A percentile compares a stretch with the other conserved stretches of the same genome.
These are phyloP conservation scores for Exocentrus adspersus DNA, from an alignment of 2,888 invertebrate genomes.

Conservation along the genomic window DNA sequence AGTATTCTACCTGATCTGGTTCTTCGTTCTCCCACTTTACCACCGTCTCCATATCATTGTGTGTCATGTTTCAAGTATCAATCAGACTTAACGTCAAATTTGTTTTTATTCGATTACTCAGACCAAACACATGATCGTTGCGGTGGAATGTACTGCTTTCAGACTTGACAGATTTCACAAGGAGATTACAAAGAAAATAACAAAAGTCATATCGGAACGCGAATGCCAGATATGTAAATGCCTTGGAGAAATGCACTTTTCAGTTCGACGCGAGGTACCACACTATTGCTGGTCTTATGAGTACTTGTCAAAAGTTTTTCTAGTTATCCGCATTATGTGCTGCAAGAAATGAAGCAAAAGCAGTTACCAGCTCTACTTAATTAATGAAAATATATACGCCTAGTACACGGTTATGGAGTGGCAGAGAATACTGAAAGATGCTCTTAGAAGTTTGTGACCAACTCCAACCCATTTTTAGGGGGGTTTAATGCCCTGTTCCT, in stretches of 20 bases:
- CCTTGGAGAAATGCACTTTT: slow-evolving; percentile 11
- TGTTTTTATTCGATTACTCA: slow-evolving; percentile 56
- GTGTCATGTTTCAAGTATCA: slow-evolving; percentile 57
- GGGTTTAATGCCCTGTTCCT: too few relatives aligned
- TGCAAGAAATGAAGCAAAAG: slow-evolving; percentile 51
- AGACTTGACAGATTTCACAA: slow-evolving; percentile 51
- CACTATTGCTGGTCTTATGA: slow-evolving; percentile 38
- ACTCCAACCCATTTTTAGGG: too few relatives aligned
- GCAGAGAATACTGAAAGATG: too few relatives aligned
- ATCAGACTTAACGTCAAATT: slow-evolving; percentile 61
- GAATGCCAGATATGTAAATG: slow-evolving; percentile 43
- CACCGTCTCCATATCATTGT: slow-evolving; percentile 44
- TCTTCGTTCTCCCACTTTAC: slow-evolving; percentile 28
- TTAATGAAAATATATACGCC: too few relatives aligned
- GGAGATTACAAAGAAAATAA: slow-evolving; percentile 42
- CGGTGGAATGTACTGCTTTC: slow-evolving; percentile 43
- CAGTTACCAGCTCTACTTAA: too few relatives aligned
- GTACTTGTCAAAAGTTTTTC: slow-evolving; percentile 49
- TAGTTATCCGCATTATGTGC: slow-evolving; percentile 48
- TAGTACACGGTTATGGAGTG: too few relatives aligned
- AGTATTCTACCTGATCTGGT: slow-evolving; percentile 41
- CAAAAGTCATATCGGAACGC: slow-evolving; percentile 37
- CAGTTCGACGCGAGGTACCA: slow-evolving; percentile 29
- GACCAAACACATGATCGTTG: slow-evolving; percentile 45
- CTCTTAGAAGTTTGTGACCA: too few relatives aligned